phyloP scores from a whole-genome alignment of 2,888 invertebrate genomes.

The Polyommatus iphigenia region DNA sequence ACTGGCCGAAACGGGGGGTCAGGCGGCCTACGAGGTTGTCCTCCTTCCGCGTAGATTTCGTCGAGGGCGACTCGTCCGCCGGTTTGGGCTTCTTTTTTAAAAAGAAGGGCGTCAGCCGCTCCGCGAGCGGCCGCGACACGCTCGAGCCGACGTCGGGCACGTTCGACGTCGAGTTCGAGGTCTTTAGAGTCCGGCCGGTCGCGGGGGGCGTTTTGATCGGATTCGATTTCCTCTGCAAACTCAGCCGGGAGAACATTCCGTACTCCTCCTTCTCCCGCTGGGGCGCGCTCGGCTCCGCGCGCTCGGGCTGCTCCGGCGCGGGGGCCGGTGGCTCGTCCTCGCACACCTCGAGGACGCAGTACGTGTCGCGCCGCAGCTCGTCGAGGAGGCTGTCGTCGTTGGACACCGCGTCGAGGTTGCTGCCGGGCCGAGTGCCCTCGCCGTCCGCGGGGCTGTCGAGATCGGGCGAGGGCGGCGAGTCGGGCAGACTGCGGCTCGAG shows the following conservation, averaged over 20 bases:
- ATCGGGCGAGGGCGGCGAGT: slow-evolving; percentile 39
- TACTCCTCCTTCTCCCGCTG: slow-evolving; percentile 49
- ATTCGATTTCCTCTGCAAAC: slow-evolving; percentile 72
- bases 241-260: slow-evolving; percentile 65
- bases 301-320: slow-evolving; percentile 42
- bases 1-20: slow-evolving; percentile 73
- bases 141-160: slow-evolving; percentile 65
- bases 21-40: slow-evolving; percentile 69
- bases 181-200: slow-evolving; percentile 60
- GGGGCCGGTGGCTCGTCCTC: slow-evolving; percentile 57
- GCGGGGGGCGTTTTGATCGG: slow-evolving; percentile 63
- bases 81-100: slow-evolving; percentile 70
- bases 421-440: slow-evolving; percentile 41
- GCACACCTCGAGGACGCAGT: slow-evolving; percentile 68
- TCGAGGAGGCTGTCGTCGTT: slow-evolving; percentile 72
- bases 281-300: slow-evolving; percentile 43
- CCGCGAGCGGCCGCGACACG: slow-evolving; percentile 63
- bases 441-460: slow-evolving; percentile 38
- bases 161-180: slow-evolving; percentile 72
- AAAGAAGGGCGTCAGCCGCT: slow-evolving; percentile 72
- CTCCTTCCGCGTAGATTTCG: slow-evolving; percentile 55
- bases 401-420: slow-evolving; percentile 52
- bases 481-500: slow-evolving; percentile 46
- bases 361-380: slow-evolving; percentile 66
- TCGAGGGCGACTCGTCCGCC: slow-evolving; percentile 51